Base-by-base conservation (phyloP, 2,888 invertebrate species). In the Chamaedrilus cognettii region DNA sequence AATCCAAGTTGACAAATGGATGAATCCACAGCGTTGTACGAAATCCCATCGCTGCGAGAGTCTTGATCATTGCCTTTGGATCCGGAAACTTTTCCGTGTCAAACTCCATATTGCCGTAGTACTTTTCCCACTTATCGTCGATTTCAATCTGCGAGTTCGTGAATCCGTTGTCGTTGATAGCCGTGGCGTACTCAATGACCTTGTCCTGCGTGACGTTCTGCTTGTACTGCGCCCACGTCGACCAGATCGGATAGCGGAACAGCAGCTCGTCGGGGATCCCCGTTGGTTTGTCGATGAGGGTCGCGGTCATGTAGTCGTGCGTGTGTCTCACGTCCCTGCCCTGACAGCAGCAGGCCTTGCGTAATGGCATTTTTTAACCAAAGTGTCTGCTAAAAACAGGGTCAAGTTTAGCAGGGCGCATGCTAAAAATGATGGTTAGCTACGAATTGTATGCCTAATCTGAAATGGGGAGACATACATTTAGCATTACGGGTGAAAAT, bases 31-130 rank as follows among this genome's bases (percentile, higher is more conserved):
- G 85, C 0, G 92, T 89, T 0, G 91, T 90, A 31, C 90, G 87
- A 80, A 91, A 92, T 0, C 90, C 90, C 34, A 50, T 26, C 2
- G 73, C 70, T 60, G 80, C 77, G 32, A 94, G 85, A 55, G 87
- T 84, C 34, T 86, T 82, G 0, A 90, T 86, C 26, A 92, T 85
- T 58, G 85, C 80, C 62, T 85, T 87, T 11, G 92, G 87, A 73
- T 91, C 85, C 0, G 90, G 89, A 76, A 94, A 90, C 79, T 90
- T 91, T 4, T 81, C 83, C 31, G 85, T 84, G 73, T 91, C 87
- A 68, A 94, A 92, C 3, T 87, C 87, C 92, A 91, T 84, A 0
- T 92, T 90, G 0, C 95, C 95, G 79, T 94, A 93, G 78, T 92
- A 91, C 7, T 88, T 87, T 82, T 94, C 93, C 93, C 94, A 94